Conservation (phyloP, 2,797 vertebrate species). For the Sebastes ruberrimus region DNA sequence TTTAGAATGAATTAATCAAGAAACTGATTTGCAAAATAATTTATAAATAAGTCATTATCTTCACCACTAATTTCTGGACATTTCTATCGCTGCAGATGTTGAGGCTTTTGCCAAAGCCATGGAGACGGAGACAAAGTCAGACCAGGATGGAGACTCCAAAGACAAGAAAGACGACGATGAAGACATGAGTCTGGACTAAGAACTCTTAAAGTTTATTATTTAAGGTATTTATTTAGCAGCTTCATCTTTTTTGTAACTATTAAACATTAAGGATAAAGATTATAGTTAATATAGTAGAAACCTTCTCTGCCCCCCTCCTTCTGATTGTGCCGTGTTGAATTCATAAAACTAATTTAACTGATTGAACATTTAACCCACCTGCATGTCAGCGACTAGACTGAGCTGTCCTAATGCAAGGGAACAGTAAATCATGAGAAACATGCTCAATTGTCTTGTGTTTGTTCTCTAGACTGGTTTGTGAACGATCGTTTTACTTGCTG, state of each 20-base stretch:
- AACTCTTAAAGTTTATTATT: slow-evolving; percentile 5
- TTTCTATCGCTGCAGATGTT: slow-evolving; percentile 83
- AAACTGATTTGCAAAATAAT: not conserved
- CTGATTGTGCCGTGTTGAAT: slow-evolving; percentile 16
- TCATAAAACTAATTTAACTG: slow-evolving; percentile 8
- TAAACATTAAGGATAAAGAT: slow-evolving; percentile 29
- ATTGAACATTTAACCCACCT: slow-evolving; percentile 28
- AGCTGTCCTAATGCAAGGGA: slow-evolving; percentile 10
- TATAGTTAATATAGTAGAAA: slow-evolving; percentile 19
- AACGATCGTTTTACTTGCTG: not conserved
- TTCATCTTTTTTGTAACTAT: slow-evolving; percentile 28
- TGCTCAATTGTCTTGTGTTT: not conserved
- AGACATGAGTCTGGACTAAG: slow-evolving; percentile 97
- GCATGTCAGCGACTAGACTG: slow-evolving; percentile 32
- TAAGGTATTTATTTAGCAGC: slow-evolving; percentile 66
- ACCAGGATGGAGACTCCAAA: slow-evolving; percentile 88
- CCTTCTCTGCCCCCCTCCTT: not conserved
- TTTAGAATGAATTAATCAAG: not conserved
- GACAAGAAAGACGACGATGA: slow-evolving; percentile 98
- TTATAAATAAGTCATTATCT: not conserved
- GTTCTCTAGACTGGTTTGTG: not conserved
- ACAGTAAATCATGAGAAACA: slow-evolving; percentile 43
- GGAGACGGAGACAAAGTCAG: slow-evolving; percentile 88
- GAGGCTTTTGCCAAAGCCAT: slow-evolving; percentile 99
- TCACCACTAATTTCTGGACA: not conserved